Evolutionary conservation across 2,888 invertebrate genomes (phyloP).

Genomic region (Drosophila parthenogenetica): DNA sequence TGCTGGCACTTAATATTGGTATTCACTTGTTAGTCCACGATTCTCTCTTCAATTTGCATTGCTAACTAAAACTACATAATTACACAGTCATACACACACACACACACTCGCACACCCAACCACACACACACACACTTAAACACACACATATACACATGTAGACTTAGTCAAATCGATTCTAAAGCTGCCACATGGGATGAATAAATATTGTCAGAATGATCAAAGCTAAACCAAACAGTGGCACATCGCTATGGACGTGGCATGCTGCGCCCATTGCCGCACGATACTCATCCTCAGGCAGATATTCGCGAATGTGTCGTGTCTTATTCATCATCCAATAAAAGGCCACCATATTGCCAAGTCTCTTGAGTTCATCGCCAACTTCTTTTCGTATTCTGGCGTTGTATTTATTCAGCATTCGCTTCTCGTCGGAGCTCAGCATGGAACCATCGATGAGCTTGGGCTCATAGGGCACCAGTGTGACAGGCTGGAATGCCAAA

Average conservation of each 20-base stretch:
- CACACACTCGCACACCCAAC: constrained; percentile 20
- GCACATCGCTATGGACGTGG: constrained; percentile 26
- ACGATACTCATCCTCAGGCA: constrained; percentile 84
- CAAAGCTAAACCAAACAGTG: constrained; percentile 21
- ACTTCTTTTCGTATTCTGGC: constrained; percentile 89
- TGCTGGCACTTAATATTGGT: constrained; percentile 49
- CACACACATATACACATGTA: constrained; percentile 4
- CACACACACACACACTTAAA: constrained; percentile 11
- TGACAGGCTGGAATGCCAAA: constrained; percentile 92
- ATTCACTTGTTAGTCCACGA: constrained; percentile 71
- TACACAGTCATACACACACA: constrained; percentile 41
- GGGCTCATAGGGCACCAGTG: constrained; percentile 94
- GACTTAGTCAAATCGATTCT: constrained; percentile 34
- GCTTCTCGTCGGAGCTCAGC: constrained; percentile 92
- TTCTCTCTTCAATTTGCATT: constrained; percentile 71
- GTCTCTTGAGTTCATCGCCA: constrained; percentile 90
- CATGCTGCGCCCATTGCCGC: constrained; percentile 69
- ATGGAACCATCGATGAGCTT: constrained; percentile 92
- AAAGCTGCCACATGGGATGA: constrained; percentile 28
- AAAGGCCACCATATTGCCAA: constrained; percentile 89
- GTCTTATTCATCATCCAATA: constrained; percentile 95
- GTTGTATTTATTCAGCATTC: constrained; percentile 93
- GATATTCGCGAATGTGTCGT: constrained; percentile 87
- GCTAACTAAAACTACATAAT: constrained; percentile 73
- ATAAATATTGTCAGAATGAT: constrained; percentile 38